phyloP scores from a whole-genome alignment of 2,888 invertebrate species.

The Podotricha telesiphe region DNA sequence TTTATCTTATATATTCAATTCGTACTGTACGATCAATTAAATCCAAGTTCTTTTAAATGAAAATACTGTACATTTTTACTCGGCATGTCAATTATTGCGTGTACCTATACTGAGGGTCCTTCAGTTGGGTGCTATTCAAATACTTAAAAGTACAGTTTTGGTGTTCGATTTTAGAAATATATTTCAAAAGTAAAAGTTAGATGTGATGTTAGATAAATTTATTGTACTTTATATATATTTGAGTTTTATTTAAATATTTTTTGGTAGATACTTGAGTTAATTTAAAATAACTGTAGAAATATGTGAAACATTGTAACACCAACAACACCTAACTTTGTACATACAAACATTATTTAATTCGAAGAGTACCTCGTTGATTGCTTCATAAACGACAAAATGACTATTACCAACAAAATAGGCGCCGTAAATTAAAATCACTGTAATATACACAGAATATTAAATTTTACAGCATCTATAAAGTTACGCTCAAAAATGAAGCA shows the following conservation, averaged over 20 bases:
- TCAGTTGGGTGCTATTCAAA: conserved; percentile 11
- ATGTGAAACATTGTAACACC: neutral
- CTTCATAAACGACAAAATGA: conserved; percentile 20
- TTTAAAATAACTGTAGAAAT: neutral
- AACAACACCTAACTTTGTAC: neutral
- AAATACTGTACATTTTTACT: conserved; percentile 10
- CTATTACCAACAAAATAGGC: conserved; percentile 13
- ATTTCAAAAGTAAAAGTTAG: neutral
- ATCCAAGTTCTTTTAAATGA: neutral
- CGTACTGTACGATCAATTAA: neutral
- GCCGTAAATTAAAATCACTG: conserved; percentile 27
- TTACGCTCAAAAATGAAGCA: conserved; percentile 45
- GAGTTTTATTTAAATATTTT: neutral
- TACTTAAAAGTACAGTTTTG: neutral
- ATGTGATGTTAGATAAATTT: neutral
- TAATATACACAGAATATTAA: conserved; percentile 27
- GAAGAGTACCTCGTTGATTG: conserved; percentile 14
- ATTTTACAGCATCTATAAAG: conserved; percentile 31
- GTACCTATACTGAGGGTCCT: neutral
- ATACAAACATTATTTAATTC: conserved; percentile 8
- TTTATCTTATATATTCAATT: neutral
- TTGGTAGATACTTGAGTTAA: neutral
- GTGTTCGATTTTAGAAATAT: neutral
- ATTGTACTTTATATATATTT: neutral
- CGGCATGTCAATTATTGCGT: neutral